Conservation (phyloP, 35 echinoderm and acorn worm species). For the Patiria miniata region DNA sequence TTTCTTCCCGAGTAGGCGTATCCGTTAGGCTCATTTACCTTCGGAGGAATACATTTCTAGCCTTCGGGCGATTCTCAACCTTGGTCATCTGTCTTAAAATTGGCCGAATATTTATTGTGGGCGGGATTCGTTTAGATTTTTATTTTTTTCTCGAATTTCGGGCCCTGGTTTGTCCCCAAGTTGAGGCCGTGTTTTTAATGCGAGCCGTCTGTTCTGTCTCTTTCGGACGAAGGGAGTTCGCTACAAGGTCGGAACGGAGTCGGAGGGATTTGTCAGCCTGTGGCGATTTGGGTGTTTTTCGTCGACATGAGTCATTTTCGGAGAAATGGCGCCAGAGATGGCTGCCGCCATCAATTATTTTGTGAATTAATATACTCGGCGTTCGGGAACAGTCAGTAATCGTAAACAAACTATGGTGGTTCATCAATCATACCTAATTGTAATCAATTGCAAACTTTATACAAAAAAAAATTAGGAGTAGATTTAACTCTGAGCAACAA, state of each 20-base stretch:
- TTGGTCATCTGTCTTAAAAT: neutral
- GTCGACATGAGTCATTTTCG: neutral
- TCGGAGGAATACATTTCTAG: too few species aligned
- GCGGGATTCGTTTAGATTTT: neutral
- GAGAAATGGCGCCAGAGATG: conserved; percentile 20
- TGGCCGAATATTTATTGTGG: neutral
- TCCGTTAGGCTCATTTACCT: too few species aligned
- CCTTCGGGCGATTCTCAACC: neutral
- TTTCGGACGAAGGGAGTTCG: neutral
- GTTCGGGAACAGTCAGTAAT: too few species aligned
- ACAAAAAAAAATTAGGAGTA: too few species aligned
- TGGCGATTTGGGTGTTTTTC: too few species aligned
- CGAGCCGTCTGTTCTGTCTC: neutral
- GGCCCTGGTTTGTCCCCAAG: neutral
- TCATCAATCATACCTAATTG: too few species aligned
- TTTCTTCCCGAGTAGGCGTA: neutral
- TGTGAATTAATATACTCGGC: neutral
- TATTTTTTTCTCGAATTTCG: neutral
- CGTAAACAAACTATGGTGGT: too few species aligned
- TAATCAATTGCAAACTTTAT: too few species aligned
- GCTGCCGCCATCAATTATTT: neutral
- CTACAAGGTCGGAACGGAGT: neutral
- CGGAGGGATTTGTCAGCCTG: too few species aligned
- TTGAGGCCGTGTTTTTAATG: neutral
- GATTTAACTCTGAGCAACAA: too few species aligned